Base-by-base conservation (phyloP, 2,888 invertebrate genomes). In the Clistopyga incitator region DNA sequence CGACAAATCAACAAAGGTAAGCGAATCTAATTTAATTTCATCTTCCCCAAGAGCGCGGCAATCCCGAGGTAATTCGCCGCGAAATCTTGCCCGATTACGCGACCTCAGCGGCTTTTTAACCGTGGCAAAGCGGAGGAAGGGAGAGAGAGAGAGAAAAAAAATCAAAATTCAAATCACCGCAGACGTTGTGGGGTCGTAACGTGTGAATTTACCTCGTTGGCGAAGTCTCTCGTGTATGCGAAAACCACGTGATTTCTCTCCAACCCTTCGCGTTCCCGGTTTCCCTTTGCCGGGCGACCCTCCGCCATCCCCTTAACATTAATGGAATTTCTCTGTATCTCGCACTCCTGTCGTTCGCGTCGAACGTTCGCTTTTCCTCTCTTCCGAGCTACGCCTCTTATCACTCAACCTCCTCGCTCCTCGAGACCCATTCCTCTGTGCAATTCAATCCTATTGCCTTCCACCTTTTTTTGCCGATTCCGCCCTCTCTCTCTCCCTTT, bases 1-100 rank as follows among this genome's bases (percentile, higher is more conserved):
- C 29, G 92, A 92, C 61, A 93, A 93, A 88, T 93, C 94, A 81
- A 94, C 94, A 87, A 94, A 94, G 92, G 94, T 94, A 86, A 82
- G 80, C 34, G 10, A 25, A 64, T 52, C 15, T 18, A 50, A 29
- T 13, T 45, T 52, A 23, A 67, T 47, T 34, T 75, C 25, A 18
- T 42, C 29, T n/a, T 18, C 1, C 56, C 10, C 54, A n/a, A 45
- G n/a, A 29, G 13, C n/a, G 2, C 45, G 29, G 18, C 71, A 15
- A 34, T 34, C 18, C 59, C 13, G 59, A 34, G 59, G 59, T 34
- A 59, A 72, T 59, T 59, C 54, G 42, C 42, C 42, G 29, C 6
- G 54, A 45, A 72, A 25, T 59, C 56, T 72, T 45, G n/a, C 71
- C 6, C 71, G 47, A 8, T 56, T 45, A 45, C 25, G 42, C 15